Evolutionary conservation across 2,113 vertebrate genomes (phyloP).

Genomic region (Girardinichthys multiradiatus): DNA sequence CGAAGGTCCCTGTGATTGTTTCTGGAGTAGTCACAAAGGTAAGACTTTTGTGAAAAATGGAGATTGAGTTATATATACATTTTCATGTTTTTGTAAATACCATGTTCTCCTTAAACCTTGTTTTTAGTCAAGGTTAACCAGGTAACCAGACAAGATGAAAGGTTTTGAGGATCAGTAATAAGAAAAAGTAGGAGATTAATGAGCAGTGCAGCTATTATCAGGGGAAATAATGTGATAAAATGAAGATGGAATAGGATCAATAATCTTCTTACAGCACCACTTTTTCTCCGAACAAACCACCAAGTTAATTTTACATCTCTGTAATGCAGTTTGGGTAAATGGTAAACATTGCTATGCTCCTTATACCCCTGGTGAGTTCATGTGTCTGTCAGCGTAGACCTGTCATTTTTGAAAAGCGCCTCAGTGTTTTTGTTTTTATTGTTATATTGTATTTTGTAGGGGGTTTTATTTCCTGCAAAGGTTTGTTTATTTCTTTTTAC

Average conservation of each 20-base stretch:
- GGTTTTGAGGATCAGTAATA: slow-evolving; percentile 4
- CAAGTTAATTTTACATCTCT: no score
- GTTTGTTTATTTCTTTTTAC: slow-evolving; percentile 1
- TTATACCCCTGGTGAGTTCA: no score
- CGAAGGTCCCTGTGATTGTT: slow-evolving; percentile 90
- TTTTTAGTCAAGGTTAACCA: not conserved
- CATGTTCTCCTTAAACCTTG: not conserved
- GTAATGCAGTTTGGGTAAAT: no score
- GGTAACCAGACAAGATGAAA: slow-evolving; percentile 19
- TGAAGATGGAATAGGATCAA: no score
- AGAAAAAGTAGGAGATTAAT: not conserved
- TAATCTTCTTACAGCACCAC: no score
- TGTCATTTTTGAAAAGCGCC: slow-evolving; percentile 23
- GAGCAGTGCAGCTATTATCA: not conserved
- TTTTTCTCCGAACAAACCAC: no score
- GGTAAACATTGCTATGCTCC: no score
- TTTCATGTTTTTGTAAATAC: no score
- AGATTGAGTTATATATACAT: no score
- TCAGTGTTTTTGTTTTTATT: slow-evolving; percentile 4
- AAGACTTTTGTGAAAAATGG: slow-evolving; percentile 54
- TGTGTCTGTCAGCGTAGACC: slow-evolving; percentile 21
- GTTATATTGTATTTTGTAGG: no score
- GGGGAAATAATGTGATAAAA: not conserved
- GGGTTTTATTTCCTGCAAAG: no score
- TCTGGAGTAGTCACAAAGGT: slow-evolving; percentile 97